phyloP scores from a whole-genome alignment of 2,113 vertebrate species.

The chimpanzee (Pan troglodytes) region NHGRI_mPanTro3-v2.1_pri NC_072401.2:77615001-77615500 shows the following conservation, averaged over 20 bases:
- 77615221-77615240: background rate
- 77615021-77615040: background rate
- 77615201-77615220: background rate
- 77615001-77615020: background rate
- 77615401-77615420: background rate
- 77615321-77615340: background rate
- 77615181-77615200: background rate
- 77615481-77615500: background rate
- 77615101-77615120: background rate
- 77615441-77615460: background rate
- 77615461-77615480: rapidly evolving
- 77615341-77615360: background rate
- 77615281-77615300: background rate
- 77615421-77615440: background rate
- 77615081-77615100: background rate
- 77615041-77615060: background rate
- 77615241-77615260: background rate
- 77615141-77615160: background rate
- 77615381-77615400: background rate
- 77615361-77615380: background rate
- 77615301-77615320: background rate
- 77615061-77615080: background rate
- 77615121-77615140: background rate
- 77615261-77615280: background rate
- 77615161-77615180: background rate